These are phyloP conservation scores for Enteromius mattozi DNA, from an alignment of 2,797 vertebrate genomes.

Conservation along the genomic window DNA sequence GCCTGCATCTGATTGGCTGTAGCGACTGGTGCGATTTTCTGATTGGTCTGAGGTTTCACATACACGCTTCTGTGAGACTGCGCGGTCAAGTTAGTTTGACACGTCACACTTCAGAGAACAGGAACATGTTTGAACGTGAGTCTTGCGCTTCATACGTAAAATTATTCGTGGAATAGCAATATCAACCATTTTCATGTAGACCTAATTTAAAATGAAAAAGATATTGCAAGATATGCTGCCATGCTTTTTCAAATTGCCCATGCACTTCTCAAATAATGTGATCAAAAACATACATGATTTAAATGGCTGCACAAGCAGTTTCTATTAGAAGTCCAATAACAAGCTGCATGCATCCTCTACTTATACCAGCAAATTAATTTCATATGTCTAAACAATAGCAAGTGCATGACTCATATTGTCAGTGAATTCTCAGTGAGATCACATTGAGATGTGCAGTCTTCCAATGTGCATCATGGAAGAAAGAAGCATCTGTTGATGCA, in stretches of 20 bases:
- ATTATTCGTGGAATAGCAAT: not conserved
- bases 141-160: not conserved
- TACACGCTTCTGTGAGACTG: accelerated
- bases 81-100: conserved; percentile 69
- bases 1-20: conserved; percentile 68
- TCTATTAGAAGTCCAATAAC: not conserved
- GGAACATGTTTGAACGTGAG: not conserved
- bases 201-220: not conserved
- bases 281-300: not conserved
- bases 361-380: not conserved
- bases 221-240: not conserved
- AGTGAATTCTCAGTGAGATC: not conserved
- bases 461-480: not conserved
- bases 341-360: too few species aligned
- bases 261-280: not conserved
- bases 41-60: conserved; percentile 64
- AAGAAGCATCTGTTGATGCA: conserved; percentile 20
- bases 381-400: not conserved
- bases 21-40: conserved; percentile 23
- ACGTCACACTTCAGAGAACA: not conserved
- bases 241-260: not conserved
- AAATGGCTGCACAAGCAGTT: not conserved
- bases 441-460: not conserved
- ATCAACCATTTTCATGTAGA: not conserved
- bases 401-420: not conserved